These are phyloP conservation scores for Meriones unguiculatus DNA, from an alignment of 2,113 vertebrate species.

Conservation along the genomic window DNA sequence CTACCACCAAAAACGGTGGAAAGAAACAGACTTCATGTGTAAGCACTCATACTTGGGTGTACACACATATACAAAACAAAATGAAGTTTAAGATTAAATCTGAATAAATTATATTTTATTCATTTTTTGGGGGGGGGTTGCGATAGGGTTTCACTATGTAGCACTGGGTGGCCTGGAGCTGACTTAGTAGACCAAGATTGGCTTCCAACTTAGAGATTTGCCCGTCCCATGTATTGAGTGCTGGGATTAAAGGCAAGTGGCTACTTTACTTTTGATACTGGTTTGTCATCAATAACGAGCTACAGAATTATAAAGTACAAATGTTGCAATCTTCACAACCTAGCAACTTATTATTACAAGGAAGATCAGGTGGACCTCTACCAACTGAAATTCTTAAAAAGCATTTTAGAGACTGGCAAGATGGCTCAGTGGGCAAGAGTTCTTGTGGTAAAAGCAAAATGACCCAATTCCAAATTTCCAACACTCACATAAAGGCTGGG, in stretches of 20 bases:
- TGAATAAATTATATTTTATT: neutral
- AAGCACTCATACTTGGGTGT: neutral
- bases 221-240: neutral
- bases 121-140: neutral
- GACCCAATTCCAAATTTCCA: too few relatives aligned
- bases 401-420: too few relatives aligned
- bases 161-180: neutral
- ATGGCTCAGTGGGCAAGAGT: too few relatives aligned
- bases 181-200: neutral
- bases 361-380: neutral
- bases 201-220: neutral
- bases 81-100: neutral
- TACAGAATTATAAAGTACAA: conserved; percentile 10
- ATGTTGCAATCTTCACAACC: neutral
- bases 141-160: neutral
- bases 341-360: neutral
- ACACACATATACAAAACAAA: neutral
- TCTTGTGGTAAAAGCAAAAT: too few relatives aligned
- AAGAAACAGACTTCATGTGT: neutral
- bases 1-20: neutral
- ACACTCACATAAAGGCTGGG: too few relatives aligned
- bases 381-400: neutral
- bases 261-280: neutral
- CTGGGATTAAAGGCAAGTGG: neutral
- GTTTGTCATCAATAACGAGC: neutral